Evolutionary conservation across 30 jellyfish, hydroid and myxozoan species (phyloP), one percentile per base, ranked within the genome.

Genomic region (Clytia hemisphaerica): DNA sequence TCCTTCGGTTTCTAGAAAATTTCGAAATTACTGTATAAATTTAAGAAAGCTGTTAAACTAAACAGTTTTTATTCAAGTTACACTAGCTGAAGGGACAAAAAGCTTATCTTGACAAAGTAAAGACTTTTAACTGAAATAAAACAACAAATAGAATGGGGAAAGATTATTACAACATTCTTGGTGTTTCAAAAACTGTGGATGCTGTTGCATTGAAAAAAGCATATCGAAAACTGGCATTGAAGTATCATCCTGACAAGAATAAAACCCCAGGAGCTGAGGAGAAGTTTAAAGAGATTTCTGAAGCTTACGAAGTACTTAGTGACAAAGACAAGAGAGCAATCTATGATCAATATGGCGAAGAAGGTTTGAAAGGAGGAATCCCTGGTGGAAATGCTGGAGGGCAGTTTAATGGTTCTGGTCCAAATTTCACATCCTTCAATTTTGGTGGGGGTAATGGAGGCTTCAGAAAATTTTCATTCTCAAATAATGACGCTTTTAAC

Each of bases 181-280:
- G 99, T 15, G 84, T 91, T 9, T 19, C 61, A 10, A 80, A 93
- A 65, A 24, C 74, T 64, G 94, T 95, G 19, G 45, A 50, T 38
- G 85, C 75, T 0, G 96, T 66, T 45, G 96, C 78, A 30, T 49
- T 91, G 48, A 91, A 91, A 82, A 91, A 91, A 77, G 94, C 99
- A 4, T 91, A 91, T 66, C 68, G 99, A 55, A 84, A 83, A 65
- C 47, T 78, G 49, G 99, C 99, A 26, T 58, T 89, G 62, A 82
- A 89, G 72, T 83, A 63, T 75, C 95, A 89, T 77, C 98, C 98
- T 9, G 99, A 91, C 77, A 83, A 83, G 40, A 91, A 91, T 73
- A 83, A 77, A 32, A 61, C 72, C 2, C 92, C 94, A 14, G 99
- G 78, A 21, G 99, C 99, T 46, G 97, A 61, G 37, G 94, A 83